Evolutionary conservation across 2,797 vertebrate species (phyloP), one percentile per base, ranked within the genome.

Genomic region (Anabacerthia variegaticeps): DNA sequence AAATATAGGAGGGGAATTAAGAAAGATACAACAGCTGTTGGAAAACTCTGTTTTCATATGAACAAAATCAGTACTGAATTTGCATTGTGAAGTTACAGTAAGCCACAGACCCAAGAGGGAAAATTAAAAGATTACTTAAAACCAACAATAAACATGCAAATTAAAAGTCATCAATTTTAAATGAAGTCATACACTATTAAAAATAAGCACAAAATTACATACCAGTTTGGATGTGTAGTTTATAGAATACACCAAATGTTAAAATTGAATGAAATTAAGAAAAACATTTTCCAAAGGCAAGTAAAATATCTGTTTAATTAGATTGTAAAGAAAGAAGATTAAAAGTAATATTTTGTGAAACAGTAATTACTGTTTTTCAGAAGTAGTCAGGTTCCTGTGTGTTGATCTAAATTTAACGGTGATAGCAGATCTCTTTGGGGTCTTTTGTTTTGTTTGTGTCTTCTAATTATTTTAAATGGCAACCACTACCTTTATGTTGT

Each of bases 271-370:
- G 95, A 95, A 97, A 97, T 97, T 93, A 97, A 97, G 97, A 96
- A 96, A 96, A 98, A 97, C 87, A 89, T 84, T 97, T 96, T 97
- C 92, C 63, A 85, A 97, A 93, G 81, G 88, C 90, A 87, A 97
- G 95, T 98, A 96, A 97, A 97, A 96, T 97, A 94, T 96, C 97
- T 97, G 83, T 96, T 97, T 97, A 97, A 97, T 98, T 97, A 98
- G 96, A 73, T 81, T 61, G 4, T 96, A 95, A 97, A 96, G 87
- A 94, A 97, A 88, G 94, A 85, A 97, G 94, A 97, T 97, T 97
- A 96, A 96, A 97, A 97, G 97, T 97, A 75, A 94, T 96, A 96
- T 97, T 97, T 97, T 96, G 96, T 87, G 78, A 85, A 46, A 32
- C 74, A 61, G 88, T 96, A 97, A 96, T 97, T 95, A 96, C 94